phyloP scores from a whole-genome alignment of 2,888 invertebrate genomes.

The Rotaria socialis region DNA sequence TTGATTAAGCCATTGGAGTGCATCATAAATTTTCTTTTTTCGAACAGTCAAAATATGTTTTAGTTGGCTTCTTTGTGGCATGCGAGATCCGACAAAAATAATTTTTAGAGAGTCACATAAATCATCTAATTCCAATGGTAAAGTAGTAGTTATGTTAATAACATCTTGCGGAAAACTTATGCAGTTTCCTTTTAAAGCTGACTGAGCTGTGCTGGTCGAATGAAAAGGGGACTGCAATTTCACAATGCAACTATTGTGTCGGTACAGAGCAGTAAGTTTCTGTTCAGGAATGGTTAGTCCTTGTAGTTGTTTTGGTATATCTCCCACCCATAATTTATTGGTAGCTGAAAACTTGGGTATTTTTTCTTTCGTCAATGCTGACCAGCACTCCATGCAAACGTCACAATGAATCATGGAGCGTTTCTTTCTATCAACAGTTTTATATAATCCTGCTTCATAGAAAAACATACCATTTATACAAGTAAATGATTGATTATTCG shows the following conservation, averaged over 20 bases:
- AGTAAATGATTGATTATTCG: background rate
- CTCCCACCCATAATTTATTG: slow-evolving; percentile 21
- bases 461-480: background rate
- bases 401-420: background rate
- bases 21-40: background rate
- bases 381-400: background rate
- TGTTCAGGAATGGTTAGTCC: slow-evolving; percentile 28
- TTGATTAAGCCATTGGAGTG: background rate
- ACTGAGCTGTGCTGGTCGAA: background rate
- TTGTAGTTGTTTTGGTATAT: background rate
- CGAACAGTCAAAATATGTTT: background rate
- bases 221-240: slow-evolving; percentile 1
- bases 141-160: background rate
- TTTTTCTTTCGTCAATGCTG: background rate
- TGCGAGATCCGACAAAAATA: background rate
- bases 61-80: background rate
- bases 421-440: background rate
- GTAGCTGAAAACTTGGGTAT: background rate
- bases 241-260: slow-evolving; percentile 19
- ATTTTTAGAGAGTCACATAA: slow-evolving; percentile 30
- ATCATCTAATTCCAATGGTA: background rate
- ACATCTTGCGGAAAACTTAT: slow-evolving; percentile 8
- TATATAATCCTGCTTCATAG: background rate
- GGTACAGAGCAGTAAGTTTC: slow-evolving; percentile 1
- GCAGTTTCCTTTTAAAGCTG: background rate